Evolutionary conservation across 1,140 invertebrate species (phyloP).

Genomic region (Tetraneura akinire): DNA sequence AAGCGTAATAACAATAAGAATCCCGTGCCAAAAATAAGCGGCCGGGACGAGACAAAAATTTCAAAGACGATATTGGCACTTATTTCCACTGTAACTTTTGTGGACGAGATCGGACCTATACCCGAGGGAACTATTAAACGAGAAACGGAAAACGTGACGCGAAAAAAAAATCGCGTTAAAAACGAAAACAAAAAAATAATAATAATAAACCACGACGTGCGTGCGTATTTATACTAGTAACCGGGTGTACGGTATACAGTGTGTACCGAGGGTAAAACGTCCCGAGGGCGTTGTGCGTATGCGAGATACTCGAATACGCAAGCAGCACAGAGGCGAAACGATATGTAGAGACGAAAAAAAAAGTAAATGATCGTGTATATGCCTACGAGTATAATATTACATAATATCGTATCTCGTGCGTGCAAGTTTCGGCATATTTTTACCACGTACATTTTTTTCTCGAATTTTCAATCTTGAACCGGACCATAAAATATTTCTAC

Average conservation of each 20-base stretch:
- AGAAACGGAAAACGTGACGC: neutral
- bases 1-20: no score
- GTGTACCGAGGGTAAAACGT: slow-evolving; percentile 32
- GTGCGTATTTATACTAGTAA: neutral
- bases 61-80: no score
- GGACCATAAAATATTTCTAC: neutral
- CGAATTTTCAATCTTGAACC: slow-evolving; percentile 34
- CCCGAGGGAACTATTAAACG: neutral
- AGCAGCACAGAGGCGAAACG: neutral
- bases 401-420: neutral
- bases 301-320: neutral
- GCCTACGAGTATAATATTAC: neutral
- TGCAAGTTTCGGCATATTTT: slow-evolving; percentile 6
- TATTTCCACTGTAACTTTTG: neutral
- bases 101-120: neutral
- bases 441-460: slow-evolving; percentile 19
- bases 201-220: neutral
- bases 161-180: neutral
- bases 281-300: slow-evolving; percentile 16
- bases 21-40: no score
- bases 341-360: neutral
- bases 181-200: no score
- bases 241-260: neutral
- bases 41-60: no score
- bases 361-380: neutral